Evolutionary conservation across 2,888 invertebrate genomes (phyloP).

Genomic region (Latheticus oryzae): DNA sequence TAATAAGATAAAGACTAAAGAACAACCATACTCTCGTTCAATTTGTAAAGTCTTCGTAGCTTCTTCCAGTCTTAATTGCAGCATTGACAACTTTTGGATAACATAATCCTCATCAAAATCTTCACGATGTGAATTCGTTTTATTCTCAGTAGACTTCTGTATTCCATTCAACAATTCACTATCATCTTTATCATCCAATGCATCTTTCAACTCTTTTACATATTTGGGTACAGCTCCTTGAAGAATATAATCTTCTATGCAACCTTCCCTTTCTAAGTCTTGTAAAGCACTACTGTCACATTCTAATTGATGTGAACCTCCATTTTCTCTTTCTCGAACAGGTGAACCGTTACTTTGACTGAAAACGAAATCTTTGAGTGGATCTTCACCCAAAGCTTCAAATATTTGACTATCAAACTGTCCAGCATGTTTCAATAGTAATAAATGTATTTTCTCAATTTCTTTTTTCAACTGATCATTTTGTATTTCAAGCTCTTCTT

Average conservation of each 20-base stretch:
- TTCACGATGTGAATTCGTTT: conserved; percentile 60
- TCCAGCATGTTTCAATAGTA: conserved; percentile 76
- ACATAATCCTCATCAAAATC: conserved; percentile 72
- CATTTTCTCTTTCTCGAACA: conserved; percentile 58
- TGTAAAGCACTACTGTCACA: conserved; percentile 62
- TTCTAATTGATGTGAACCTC: conserved; percentile 53
- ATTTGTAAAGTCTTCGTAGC: conserved; percentile 77
- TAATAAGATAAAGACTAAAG: background rate
- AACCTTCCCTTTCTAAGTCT: conserved; percentile 54
- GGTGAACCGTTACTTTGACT: conserved; percentile 57
- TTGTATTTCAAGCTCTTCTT: conserved; percentile 81
- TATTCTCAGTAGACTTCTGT: conserved; percentile 39
- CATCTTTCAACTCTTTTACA: conserved; percentile 56
- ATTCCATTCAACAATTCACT: conserved; percentile 48
- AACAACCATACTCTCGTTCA: conserved; percentile 77
- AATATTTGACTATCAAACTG: conserved; percentile 73
- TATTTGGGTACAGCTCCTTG: conserved; percentile 75
- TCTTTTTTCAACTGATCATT: conserved; percentile 82
- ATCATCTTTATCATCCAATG: conserved; percentile 58
- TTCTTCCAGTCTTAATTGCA: conserved; percentile 79
- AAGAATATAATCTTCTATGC: conserved; percentile 72
- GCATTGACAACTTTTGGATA: conserved; percentile 73
- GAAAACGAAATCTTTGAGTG: conserved; percentile 63
- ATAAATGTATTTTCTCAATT: conserved; percentile 80
- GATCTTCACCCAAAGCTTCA: conserved; percentile 67